Evolutionary conservation across 2,797 vertebrate species (phyloP).

Genomic region (Meriones psammophilus): DNA sequence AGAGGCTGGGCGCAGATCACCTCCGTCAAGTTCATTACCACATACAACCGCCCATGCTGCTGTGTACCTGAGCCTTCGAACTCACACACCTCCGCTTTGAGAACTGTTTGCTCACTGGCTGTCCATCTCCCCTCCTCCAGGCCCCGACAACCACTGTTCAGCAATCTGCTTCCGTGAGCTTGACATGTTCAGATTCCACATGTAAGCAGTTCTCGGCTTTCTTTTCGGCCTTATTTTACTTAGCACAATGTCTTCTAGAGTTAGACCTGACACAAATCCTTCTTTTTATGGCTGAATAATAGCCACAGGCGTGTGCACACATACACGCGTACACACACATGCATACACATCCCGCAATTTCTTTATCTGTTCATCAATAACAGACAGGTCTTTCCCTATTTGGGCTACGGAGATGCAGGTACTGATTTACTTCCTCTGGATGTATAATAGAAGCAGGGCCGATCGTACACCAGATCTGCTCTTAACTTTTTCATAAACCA

Average conservation of each 20-base stretch:
- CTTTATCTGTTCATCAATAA: background rate
- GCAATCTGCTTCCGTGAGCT: background rate
- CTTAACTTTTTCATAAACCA: background rate
- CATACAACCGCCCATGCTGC: too few species aligned
- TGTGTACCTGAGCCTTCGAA: background rate
- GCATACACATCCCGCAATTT: background rate
- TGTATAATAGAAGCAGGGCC: background rate
- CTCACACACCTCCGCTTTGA: background rate
- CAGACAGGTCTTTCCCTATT: background rate
- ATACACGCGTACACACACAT: accelerated
- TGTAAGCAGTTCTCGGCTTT: background rate
- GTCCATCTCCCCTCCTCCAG: background rate
- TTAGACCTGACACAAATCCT: background rate
- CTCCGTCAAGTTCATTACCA: background rate
- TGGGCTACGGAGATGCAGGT: background rate
- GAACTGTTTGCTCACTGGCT: background rate
- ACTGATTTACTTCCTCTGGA: background rate
- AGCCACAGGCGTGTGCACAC: background rate
- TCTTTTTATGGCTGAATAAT: background rate
- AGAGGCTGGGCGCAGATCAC: accelerated
- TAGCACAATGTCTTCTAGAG: background rate
- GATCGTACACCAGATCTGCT: background rate
- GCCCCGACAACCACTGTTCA: background rate
- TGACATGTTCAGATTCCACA: background rate
- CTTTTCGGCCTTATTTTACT: background rate